Percentiles rank a stretch among this genome's conserved stretches.
These are phyloP conservation scores for Contarinia nasturtii DNA, from an alignment of 1,140 invertebrate species.

Conservation along the genomic window DNA sequence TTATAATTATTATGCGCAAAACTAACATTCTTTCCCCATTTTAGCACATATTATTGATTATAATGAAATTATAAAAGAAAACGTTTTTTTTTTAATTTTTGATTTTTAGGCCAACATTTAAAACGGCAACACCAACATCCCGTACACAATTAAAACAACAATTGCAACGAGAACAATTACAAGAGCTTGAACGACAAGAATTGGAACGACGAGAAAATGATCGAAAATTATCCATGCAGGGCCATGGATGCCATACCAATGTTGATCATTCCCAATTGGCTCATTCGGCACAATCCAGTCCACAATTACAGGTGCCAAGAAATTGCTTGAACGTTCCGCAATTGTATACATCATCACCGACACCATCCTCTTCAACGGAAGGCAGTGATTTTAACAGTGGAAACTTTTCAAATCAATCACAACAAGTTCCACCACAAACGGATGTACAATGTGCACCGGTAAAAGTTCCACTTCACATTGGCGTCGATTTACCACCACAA, in stretches of 20 bases:
- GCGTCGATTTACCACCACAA: slow-evolving; percentile 57
- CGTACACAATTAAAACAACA: slow-evolving; percentile 70
- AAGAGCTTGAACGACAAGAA: slow-evolving; percentile 43
- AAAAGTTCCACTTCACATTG: slow-evolving; percentile 33
- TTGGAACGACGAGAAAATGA: slow-evolving; percentile 19
- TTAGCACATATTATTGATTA: too few relatives aligned
- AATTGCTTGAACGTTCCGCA: not conserved
- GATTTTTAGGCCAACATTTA: slow-evolving; percentile 67
- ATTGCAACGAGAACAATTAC: slow-evolving; percentile 63
- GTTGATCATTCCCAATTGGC: slow-evolving; percentile 15
- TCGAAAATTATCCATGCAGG: slow-evolving; percentile 1
- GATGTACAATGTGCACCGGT: slow-evolving; percentile 27
- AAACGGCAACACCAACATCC: slow-evolving; percentile 57
- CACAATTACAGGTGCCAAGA: slow-evolving; percentile 22
- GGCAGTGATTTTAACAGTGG: slow-evolving; percentile 9
- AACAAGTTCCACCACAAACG: slow-evolving; percentile 2
- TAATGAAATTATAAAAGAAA: too few relatives aligned
- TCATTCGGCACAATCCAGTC: slow-evolving; percentile 12
- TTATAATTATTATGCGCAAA: too few relatives aligned
- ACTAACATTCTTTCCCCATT: too few relatives aligned
- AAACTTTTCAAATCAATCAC: slow-evolving; percentile 7
- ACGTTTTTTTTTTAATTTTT: too few relatives aligned
- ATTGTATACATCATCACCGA: slow-evolving; percentile 3
- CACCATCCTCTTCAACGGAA: slow-evolving; percentile 1
- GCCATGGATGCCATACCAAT: slow-evolving; percentile 21